Conservation (phyloP, 2,888 invertebrate species). For the Melanophora roralis region DNA sequence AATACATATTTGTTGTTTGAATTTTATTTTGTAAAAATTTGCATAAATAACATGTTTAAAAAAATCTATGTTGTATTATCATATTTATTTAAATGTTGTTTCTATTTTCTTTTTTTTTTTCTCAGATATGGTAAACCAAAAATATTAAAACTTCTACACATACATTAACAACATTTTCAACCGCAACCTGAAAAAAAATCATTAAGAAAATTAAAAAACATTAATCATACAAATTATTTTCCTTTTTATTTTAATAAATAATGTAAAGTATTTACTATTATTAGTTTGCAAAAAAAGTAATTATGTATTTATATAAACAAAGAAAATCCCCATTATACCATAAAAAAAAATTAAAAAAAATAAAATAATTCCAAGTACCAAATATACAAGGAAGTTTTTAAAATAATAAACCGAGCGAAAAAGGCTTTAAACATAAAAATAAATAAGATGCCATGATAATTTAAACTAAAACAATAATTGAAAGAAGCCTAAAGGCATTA, state of each 20-base stretch:
- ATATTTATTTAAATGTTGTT: constrained; percentile 33
- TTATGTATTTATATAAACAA: constrained; percentile 38
- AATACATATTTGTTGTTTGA: too few species aligned
- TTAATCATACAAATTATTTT: constrained; percentile 8
- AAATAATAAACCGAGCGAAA: constrained; percentile 26
- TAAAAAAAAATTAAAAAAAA: neutral
- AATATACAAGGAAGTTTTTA: constrained; percentile 25
- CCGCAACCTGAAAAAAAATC: constrained; percentile 54
- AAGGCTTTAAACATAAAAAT: constrained; percentile 22
- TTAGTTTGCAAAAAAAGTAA: constrained; percentile 30
- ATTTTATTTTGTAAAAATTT: neutral
- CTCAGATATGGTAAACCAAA: constrained; percentile 76
- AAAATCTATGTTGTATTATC: neutral
- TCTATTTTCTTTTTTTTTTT: constrained; percentile 62
- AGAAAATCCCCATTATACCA: neutral
- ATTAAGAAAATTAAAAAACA: constrained; percentile 32
- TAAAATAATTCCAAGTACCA: constrained; percentile 49
- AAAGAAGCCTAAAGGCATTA: constrained; percentile 45
- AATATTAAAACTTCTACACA: constrained; percentile 71
- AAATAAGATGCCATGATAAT: constrained; percentile 43
- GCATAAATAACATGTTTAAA: neutral
- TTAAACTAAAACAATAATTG: constrained; percentile 10
- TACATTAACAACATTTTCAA: constrained; percentile 54
- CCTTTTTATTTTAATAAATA: neutral
- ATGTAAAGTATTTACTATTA: constrained; percentile 59